Evolutionary conservation across 2,888 invertebrate species (phyloP), one percentile per base, ranked within the genome.

Genomic region (Rotaria macrura): DNA sequence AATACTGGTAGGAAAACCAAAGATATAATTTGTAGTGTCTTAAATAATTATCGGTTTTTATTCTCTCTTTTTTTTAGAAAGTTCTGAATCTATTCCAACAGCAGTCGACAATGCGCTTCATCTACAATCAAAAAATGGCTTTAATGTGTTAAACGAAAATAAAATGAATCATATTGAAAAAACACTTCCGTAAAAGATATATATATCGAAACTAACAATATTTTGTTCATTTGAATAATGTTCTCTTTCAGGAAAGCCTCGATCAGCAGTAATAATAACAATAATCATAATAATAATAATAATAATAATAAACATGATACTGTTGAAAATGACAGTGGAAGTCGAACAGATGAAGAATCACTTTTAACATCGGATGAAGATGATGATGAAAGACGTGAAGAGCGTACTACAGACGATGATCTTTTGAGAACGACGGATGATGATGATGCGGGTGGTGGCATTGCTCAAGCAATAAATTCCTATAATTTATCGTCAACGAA

Each of bases 1-100:
- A 96, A 97, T 92, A 95, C 95, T 29, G 84, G 79, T 79, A 43
- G 25, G n/a, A 25, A 25, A 40, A 1, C 25, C 10, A 40, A 79
- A 10, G 1, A 49, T 12, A 49, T 12, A 12, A 49, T 17, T 49
- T 12, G 9, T 14, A 47, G 47, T 14, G 9, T 47, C 3, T 17
- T 49, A 17, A 49, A 49, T 49, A 49, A 17, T 3, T 12, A 17
- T 25, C 12, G 12, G 5, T 14, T 17, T 2, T 29, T 34, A 7
- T 1, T 29, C 3, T 4, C 20, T 65, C 1, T n/a, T 25, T 14
- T 10, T 79, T 79, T 2, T 43, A 79, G 79, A 79, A 43, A 43
- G 79, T 43, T n/a, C 25, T 6, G 79, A 79, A 43, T 79, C 79
- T 5, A 23, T 79, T 43, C 34, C 34, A 17, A 34, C 20, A 65